A percentile compares a stretch with the other conserved stretches of the same genome.
phyloP scores from a whole-genome alignment of 2,797 vertebrate species.

The Ctenochaetus hawaiiensis region DNA sequence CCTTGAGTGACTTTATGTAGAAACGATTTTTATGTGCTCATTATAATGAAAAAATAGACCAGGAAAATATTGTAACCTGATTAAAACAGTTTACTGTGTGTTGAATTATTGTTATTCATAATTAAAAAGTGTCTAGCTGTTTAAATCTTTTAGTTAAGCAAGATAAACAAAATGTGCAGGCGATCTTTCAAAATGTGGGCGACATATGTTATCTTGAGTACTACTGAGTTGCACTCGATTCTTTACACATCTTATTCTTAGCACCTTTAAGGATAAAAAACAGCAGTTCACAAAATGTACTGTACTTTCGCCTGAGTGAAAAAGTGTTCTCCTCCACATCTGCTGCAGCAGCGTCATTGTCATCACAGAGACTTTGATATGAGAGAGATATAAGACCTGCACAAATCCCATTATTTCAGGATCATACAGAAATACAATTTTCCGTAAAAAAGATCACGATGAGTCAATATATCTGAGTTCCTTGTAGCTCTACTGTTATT shows the following conservation, averaged over 20 bases:
- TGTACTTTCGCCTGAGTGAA: background rate
- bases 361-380: background rate
- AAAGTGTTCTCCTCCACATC: background rate
- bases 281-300: background rate
- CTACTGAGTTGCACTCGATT: background rate
- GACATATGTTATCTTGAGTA: too few relatives aligned
- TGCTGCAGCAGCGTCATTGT: background rate
- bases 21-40: slow-evolving; percentile 6
- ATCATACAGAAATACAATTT: background rate
- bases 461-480: background rate
- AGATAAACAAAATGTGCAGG: background rate
- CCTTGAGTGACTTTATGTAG: slow-evolving; percentile 15
- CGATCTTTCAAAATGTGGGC: background rate
- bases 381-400: background rate
- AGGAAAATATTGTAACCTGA: background rate
- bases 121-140: too few relatives aligned
- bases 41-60: background rate
- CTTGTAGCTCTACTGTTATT: background rate
- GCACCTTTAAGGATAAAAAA: background rate
- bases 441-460: background rate
- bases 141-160: background rate
- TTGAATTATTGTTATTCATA: too few relatives aligned
- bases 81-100: background rate
- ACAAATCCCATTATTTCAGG: background rate
- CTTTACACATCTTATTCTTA: background rate